Conservation (phyloP, 2,113 vertebrate genomes). For the Alces alces region DNA sequence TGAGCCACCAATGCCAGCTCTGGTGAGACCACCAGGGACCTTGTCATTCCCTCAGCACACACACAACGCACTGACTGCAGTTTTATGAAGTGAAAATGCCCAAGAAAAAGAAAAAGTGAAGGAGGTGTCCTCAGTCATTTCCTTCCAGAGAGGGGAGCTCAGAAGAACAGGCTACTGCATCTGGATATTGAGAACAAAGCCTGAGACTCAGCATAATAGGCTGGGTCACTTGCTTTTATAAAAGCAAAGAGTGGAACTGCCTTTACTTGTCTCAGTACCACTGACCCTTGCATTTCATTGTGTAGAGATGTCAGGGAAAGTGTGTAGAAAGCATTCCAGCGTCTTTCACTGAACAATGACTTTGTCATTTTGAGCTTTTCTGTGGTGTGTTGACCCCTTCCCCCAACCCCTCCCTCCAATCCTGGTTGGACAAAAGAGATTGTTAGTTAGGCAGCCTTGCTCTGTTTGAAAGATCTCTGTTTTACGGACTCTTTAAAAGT, state of each 20-base stretch:
- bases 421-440: constrained; percentile 47
- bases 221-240: constrained; percentile 87
- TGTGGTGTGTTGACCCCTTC: constrained; percentile 63
- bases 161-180: constrained; percentile 85
- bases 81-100: constrained; percentile 98
- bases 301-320: constrained; percentile 88
- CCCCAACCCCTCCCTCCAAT: constrained; percentile 2
- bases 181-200: constrained; percentile 92
- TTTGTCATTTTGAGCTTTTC: constrained; percentile 81
- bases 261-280: constrained; percentile 89
- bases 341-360: constrained; percentile 79
- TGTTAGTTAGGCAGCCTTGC: neutral
- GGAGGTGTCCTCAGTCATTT: constrained; percentile 91
- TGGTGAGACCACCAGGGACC: constrained; percentile 93
- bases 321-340: constrained; percentile 85
- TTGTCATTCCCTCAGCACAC: constrained; percentile 87
- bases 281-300: constrained; percentile 93
- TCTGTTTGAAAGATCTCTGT: constrained; percentile 57
- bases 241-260: constrained; percentile 86
- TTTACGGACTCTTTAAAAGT: constrained; percentile 44
- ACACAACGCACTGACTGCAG: constrained; percentile 96
- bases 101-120: constrained; percentile 90
- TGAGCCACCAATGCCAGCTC: constrained; percentile 94
- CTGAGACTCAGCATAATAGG: constrained; percentile 85
- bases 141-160: constrained; percentile 41